Percentiles rank a stretch among this genome's conserved stretches.
Evolutionary conservation across 1,140 invertebrate species (phyloP).

Genomic region (Oscheius sp.): DNA sequence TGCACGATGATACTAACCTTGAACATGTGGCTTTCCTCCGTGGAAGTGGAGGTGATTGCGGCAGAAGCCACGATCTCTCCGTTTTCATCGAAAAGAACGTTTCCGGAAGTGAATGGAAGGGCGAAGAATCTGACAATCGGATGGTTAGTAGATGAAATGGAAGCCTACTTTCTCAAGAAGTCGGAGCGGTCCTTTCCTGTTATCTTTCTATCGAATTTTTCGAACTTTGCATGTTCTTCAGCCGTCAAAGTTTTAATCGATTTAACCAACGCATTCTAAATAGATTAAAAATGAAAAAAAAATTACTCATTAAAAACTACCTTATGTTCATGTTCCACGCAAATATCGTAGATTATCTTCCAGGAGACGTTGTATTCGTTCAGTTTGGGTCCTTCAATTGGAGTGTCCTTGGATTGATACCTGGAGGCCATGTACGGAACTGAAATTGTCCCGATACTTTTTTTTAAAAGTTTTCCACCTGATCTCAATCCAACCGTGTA

Average conservation of each 20-base stretch:
- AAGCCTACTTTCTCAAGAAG: neutral
- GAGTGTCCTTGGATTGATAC: slow-evolving; percentile 15
- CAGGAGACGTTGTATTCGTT: slow-evolving; percentile 2
- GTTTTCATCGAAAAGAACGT: neutral
- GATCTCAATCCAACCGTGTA: slow-evolving; percentile 15
- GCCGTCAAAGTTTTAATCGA: slow-evolving; percentile 1
- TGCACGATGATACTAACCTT: neutral
- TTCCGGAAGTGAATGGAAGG: slow-evolving; percentile 4
- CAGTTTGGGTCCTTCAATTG: neutral
- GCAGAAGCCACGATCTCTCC: slow-evolving; percentile 3
- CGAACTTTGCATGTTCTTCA: neutral
- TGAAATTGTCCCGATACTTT: neutral
- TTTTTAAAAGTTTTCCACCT: neutral
- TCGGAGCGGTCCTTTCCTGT: slow-evolving; percentile 20
- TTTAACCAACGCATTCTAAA: neutral
- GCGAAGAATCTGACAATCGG: slow-evolving; percentile 3
- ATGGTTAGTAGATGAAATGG: neutral
- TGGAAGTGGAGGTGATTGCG: slow-evolving; percentile 7
- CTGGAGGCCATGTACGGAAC: slow-evolving; percentile 12
- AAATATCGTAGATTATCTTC: neutral
- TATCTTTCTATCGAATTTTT: slow-evolving; percentile 8
- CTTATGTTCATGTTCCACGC: neutral
- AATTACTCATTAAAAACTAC: neutral
- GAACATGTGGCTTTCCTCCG: neutral
- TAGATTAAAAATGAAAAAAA: too few species aligned